Base-by-base conservation (phyloP, 2,113 vertebrate species). In the Oncorhynchus masou region DNA sequence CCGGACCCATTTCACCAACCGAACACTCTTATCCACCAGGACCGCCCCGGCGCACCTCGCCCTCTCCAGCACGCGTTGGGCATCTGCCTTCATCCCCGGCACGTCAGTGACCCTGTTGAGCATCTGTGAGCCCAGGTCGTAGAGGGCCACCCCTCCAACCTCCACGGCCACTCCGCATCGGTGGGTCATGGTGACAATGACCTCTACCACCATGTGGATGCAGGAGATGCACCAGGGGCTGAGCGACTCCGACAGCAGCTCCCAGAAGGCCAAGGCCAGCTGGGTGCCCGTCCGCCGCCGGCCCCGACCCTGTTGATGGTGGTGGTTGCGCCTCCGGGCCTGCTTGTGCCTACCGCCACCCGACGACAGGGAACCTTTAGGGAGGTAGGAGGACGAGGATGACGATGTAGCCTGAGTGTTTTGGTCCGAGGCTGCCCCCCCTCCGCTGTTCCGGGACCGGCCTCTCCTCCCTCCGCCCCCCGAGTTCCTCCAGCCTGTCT, bases 141-240 rank as follows among this genome's bases (percentile, higher is more conserved):
- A 95, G 27, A 96, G 85, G 72, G 94, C 91, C 68, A 93, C 68
- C 4, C 89, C 93, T 22, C 92, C 91, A 0, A 87, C 88, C 87
- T 96, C 96, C 39, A 96, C 93, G 0, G 86, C 90, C 7, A 96
- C 86, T 49, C 95, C 92, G 67, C 93, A 94, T 49, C 89, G 91
- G 71, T 93, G 93, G 70, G 93, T 92, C 74, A 96, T 90, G 25
- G 94, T 92, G 66, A 94, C 93, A 31, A 97, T 94, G 71, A 96
- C 91, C 81, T 96, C 92, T 27, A 96, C 95, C 82, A 97, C 85
- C 89, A 95, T 92, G 85, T 91, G 93, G 74, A 96, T 82, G 73
- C 94, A 95, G 68, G 94, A 93, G 70, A 95, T 87, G 83, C 94
- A 95, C 89, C 95, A 96, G 74, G 94, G 90, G 68, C 91, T 92